Evolutionary conservation across 2,888 invertebrate species (phyloP).

Genomic region (Mystacides longicornis): DNA sequence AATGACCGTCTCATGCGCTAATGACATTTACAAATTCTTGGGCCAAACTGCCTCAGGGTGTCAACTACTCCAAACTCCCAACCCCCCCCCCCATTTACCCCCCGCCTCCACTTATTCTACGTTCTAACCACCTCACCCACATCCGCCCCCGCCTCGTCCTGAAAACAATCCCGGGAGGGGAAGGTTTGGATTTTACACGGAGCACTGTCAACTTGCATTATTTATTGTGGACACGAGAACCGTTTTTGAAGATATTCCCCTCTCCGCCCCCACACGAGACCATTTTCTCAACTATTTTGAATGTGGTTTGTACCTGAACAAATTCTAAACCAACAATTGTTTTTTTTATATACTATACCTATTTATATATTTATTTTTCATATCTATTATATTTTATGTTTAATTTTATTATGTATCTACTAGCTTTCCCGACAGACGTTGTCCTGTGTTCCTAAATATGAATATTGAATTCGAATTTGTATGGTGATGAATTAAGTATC

Average conservation of each 20-base stretch:
- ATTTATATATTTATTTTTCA: no score
- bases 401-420: no score
- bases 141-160: not conserved
- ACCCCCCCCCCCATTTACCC: not conserved
- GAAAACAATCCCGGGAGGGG: not conserved
- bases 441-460: no score
- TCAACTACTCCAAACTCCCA: not conserved
- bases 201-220: not conserved
- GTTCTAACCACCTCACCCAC: not conserved
- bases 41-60: slow-evolving; percentile 23
- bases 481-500: no score
- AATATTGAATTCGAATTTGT: no score
- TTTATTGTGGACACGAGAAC: slow-evolving; percentile 1
- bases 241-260: not conserved
- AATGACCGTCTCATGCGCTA: slow-evolving; percentile 26
- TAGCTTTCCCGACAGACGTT: no score
- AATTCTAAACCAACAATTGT: no score
- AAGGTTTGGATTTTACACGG: slow-evolving; percentile 7
- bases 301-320: no score
- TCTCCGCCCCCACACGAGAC: no score
- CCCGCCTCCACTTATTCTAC: not conserved
- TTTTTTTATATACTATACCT: no score
- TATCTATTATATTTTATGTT: no score
- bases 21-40: slow-evolving; percentile 27
- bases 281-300: no score